A percentile compares a stretch with the other conserved stretches of the same genome.
These are phyloP conservation scores for Astyanax mexicanus DNA, from an alignment of 2,797 vertebrate genomes.

Conservation along the genomic window DNA sequence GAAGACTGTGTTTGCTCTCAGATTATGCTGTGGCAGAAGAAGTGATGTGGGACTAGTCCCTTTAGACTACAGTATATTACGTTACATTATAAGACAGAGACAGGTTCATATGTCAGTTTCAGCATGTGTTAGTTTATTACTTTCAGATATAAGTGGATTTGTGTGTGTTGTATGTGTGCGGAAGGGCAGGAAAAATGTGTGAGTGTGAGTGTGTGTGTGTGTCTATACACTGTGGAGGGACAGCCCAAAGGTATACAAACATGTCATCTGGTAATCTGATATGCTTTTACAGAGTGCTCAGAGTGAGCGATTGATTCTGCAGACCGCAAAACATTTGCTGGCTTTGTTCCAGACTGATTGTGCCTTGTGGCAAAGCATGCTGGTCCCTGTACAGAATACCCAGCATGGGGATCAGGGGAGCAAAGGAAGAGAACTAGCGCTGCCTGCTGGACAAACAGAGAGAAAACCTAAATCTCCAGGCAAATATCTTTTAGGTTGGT, in stretches of 20 bases:
- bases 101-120: constrained; percentile 54
- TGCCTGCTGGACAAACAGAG: constrained; percentile 68
- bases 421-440: constrained; percentile 66
- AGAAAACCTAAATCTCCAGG: too few species aligned
- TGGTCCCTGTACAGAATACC: constrained; percentile 10
- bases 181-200: constrained; percentile 39
- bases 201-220: constrained; percentile 18
- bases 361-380: constrained; percentile 34
- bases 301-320: constrained; percentile 51
- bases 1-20: background rate
- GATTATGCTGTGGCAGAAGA: background rate
- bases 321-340: constrained; percentile 46
- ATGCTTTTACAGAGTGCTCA: constrained; percentile 29
- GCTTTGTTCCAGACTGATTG: constrained; percentile 50
- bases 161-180: constrained; percentile 23
- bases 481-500: too few species aligned
- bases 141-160: constrained; percentile 52
- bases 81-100: constrained; percentile 43
- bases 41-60: constrained; percentile 14
- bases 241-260: constrained; percentile 52
- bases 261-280: constrained; percentile 49
- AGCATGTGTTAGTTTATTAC: constrained; percentile 55
- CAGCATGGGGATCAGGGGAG: constrained; percentile 20
- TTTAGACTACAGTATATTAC: constrained; percentile 43
- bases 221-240: constrained; percentile 37